phyloP scores from a whole-genome alignment of 2,888 invertebrate species.

The Petrolisthes manimaculis region DNA sequence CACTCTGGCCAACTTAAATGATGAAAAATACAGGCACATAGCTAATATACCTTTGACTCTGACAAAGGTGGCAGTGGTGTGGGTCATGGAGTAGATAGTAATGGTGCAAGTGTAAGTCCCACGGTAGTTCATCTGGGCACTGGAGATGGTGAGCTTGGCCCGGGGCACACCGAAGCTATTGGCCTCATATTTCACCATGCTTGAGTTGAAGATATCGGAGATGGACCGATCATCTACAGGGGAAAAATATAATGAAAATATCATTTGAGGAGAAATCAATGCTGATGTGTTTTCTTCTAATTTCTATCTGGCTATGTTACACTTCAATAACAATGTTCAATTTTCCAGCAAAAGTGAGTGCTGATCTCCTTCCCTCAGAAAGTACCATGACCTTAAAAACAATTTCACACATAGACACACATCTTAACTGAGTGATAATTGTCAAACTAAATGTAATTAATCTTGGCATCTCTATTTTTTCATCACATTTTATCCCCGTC shows the following conservation, averaged over 20 bases:
- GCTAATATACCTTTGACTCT: conserved; percentile 53
- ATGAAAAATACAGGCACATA: too few species aligned
- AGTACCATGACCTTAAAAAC: too few species aligned
- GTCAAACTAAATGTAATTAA: too few species aligned
- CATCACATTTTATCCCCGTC: too few species aligned
- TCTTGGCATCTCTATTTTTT: too few species aligned
- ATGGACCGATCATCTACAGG: conserved; percentile 40
- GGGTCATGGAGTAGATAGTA: conserved; percentile 15
- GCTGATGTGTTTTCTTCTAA: background rate
- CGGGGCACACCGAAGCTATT: conserved; percentile 33
- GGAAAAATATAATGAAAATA: background rate
- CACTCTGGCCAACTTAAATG: too few species aligned
- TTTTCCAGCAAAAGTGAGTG: too few species aligned
- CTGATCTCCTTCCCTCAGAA: too few species aligned
- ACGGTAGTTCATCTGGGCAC: conserved; percentile 36
- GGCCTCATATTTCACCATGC: background rate
- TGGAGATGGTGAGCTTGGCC: conserved; percentile 25
- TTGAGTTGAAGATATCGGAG: conserved; percentile 18
- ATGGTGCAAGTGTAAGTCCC: conserved; percentile 55
- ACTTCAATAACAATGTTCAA: too few species aligned
- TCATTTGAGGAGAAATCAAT: background rate
- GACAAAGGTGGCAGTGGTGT: conserved; percentile 43
- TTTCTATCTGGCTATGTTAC: background rate
- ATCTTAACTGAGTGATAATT: too few species aligned
- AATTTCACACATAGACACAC: too few species aligned